These are phyloP conservation scores for Thunnus thynnus DNA, from an alignment of 2,113 vertebrate genomes.

Conservation along the genomic window DNA sequence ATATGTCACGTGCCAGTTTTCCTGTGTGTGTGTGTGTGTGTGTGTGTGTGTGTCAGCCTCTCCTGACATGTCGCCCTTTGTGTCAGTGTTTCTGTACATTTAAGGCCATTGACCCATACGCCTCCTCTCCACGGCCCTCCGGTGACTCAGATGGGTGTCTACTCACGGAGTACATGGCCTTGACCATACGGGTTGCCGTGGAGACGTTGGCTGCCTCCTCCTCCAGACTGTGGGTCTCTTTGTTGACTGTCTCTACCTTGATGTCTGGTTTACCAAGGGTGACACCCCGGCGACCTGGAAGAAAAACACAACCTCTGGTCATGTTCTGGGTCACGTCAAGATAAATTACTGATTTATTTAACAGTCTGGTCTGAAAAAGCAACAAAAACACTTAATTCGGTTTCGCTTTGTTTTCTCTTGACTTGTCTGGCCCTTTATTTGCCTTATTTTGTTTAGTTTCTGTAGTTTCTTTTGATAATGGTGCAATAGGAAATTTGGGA, in stretches of 20 bases:
- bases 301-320: constrained; percentile 21
- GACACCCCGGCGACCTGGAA: constrained; percentile 92
- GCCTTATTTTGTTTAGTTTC: constrained; percentile 3
- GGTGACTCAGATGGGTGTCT: constrained; percentile 79
- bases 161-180: constrained; percentile 95
- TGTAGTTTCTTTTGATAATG: background rate
- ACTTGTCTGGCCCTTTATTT: background rate
- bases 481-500: constrained; percentile 13
- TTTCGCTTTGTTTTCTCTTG: background rate
- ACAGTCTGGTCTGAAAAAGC: background rate
- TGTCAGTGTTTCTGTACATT: constrained; percentile 49
- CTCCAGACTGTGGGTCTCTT: constrained; percentile 92
- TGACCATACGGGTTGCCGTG: constrained; percentile 95
- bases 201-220: constrained; percentile 92
- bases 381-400: background rate
- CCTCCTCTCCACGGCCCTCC: constrained; percentile 54
- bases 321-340: constrained; percentile 16
- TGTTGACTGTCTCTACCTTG: constrained; percentile 97
- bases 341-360: constrained; percentile 7
- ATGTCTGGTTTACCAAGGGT: constrained; percentile 95
- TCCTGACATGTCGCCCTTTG: constrained; percentile 40
- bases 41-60: background rate
- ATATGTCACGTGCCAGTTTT: background rate
- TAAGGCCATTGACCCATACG: constrained; percentile 65
- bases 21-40: background rate